Evolutionary conservation across 2,797 vertebrate species (phyloP).

Genomic region (Vireo griseus): DNA sequence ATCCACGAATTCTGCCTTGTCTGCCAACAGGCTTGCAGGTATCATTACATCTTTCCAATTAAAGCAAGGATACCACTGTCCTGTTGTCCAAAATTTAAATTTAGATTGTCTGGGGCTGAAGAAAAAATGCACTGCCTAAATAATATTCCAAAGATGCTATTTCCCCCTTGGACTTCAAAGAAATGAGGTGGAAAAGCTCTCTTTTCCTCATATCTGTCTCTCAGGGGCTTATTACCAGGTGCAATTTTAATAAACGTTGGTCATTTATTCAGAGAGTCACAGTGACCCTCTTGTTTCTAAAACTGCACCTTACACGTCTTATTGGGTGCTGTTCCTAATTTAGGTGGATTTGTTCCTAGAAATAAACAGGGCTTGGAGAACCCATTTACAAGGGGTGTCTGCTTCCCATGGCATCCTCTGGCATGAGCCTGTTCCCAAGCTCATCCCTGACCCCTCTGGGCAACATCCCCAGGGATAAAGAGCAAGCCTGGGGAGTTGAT

Average conservation of each 20-base stretch:
- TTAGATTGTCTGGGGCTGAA: background rate
- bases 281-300: background rate
- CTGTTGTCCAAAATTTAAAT: background rate
- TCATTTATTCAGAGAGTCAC: background rate
- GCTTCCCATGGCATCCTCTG: background rate
- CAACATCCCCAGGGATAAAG: background rate
- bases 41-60: background rate
- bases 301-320: background rate
- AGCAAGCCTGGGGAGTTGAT: background rate
- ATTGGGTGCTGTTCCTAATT: rapidly evolving
- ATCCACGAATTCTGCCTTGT: background rate
- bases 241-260: background rate
- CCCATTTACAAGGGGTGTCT: background rate
- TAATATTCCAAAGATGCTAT: background rate
- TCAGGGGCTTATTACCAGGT: background rate
- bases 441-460: background rate
- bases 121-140: background rate
- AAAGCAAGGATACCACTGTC: background rate
- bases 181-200: background rate
- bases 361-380: background rate
- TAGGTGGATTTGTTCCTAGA: background rate
- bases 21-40: background rate
- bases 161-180: background rate
- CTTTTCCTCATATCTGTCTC: background rate
- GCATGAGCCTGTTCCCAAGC: background rate